phyloP scores from a whole-genome alignment of 1,140 invertebrate species.

The Rhynchophorus ferrugineus region DNA sequence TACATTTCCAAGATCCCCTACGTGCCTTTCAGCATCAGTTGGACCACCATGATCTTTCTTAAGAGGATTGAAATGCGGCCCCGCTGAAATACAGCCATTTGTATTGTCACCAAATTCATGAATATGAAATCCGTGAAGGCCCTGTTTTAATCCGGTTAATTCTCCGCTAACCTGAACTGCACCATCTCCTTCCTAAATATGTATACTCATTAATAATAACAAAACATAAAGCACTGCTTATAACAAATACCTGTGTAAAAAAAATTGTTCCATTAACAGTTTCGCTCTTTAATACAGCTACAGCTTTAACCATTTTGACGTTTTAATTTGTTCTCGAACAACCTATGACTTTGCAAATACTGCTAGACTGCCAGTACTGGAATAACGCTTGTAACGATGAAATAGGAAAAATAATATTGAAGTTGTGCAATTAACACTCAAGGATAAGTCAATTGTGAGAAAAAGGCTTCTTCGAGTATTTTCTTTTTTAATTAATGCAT shows the following conservation, averaged over 20 bases:
- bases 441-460: no score
- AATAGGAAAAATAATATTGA: no score
- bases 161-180: slow-evolving; percentile 64
- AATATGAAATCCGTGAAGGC: slow-evolving; percentile 88
- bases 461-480: no score
- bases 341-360: not conserved
- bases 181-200: slow-evolving; percentile 43
- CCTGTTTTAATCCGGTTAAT: slow-evolving; percentile 59
- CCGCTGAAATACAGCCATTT: slow-evolving; percentile 92
- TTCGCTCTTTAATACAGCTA: slow-evolving; percentile 78
- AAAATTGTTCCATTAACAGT: slow-evolving; percentile 66
- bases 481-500: no score
- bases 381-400: no score
- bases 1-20: slow-evolving; percentile 91
- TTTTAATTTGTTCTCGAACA: no score
- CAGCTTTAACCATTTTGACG: slow-evolving; percentile 58
- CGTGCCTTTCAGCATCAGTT: slow-evolving; percentile 63
- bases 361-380: no score
- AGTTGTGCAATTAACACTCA: no score
- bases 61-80: slow-evolving; percentile 90
- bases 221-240: slow-evolving; percentile 16
- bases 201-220: no score
- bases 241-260: slow-evolving; percentile 59
- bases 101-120: slow-evolving; percentile 97
- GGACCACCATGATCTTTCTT: slow-evolving; percentile 83